phyloP scores from a whole-genome alignment of 2,797 vertebrate genomes.

The Coendou prehensilis region DNA sequence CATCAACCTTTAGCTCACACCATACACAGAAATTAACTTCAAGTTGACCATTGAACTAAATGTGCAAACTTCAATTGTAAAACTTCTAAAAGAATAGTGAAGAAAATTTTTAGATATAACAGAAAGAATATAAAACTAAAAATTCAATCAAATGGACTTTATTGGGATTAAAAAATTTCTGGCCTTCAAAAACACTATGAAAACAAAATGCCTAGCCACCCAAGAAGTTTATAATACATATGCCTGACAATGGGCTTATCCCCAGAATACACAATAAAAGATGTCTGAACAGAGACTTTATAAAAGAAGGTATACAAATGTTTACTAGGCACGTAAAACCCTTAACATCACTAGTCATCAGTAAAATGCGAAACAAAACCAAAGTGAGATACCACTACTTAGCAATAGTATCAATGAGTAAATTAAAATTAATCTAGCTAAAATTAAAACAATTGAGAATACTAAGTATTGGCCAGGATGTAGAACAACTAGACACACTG shows the following conservation, averaged over 20 bases:
- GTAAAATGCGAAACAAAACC: neutral
- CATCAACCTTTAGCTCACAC: neutral
- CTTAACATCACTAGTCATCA: neutral
- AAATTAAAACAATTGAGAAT: neutral
- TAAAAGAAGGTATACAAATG: neutral
- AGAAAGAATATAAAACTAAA: neutral
- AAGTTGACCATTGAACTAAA: neutral
- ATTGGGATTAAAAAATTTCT: neutral
- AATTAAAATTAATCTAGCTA: neutral
- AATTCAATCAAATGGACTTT: neutral
- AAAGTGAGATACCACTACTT: neutral
- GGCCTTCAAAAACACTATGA: neutral
- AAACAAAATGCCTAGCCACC: neutral
- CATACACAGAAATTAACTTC: neutral
- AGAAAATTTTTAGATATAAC: neutral
- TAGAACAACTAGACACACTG: neutral
- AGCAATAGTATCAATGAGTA: neutral
- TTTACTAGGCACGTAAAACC: neutral
- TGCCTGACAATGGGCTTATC: neutral
- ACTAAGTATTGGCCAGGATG: neutral
- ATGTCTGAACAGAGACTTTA: neutral
- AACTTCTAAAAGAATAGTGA: neutral
- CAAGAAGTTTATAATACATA: neutral
- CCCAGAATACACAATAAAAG: neutral
- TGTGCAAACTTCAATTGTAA: neutral